Evolutionary conservation across 2,888 invertebrate genomes (phyloP).

Genomic region (Serrognathus titanus): DNA sequence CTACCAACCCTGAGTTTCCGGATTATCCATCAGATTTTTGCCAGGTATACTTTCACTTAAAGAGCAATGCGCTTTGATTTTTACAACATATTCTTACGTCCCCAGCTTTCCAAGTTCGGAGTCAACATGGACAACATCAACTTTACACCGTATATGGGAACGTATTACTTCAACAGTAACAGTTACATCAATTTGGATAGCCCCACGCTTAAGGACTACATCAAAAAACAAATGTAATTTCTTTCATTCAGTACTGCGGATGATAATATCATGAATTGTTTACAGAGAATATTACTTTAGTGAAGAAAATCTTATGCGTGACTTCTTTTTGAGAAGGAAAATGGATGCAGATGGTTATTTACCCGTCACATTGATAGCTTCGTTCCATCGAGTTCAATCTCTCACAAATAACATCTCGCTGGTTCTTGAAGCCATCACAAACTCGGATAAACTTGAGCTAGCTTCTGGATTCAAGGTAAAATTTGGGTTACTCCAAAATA

Average conservation of each 20-base stretch:
- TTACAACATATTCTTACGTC: conserved; percentile 13
- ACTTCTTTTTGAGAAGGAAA: conserved; percentile 94
- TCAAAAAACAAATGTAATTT: conserved; percentile 81
- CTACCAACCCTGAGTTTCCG: conserved; percentile 50
- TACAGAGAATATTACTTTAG: conserved; percentile 98
- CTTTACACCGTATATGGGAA: conserved; percentile 56
- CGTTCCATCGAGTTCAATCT: conserved; percentile 90
- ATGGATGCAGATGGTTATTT: conserved; percentile 95
- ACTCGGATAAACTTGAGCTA: conserved; percentile 83
- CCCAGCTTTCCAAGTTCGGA: conserved; percentile 43
- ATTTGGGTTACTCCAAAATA: conserved; percentile 4
- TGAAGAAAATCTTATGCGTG: conserved; percentile 89
- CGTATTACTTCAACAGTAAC: conserved; percentile 59
- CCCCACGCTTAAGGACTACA: conserved; percentile 72
- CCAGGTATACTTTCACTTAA: conserved; percentile 4
- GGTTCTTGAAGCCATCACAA: conserved; percentile 80
- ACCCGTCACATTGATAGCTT: conserved; percentile 89
- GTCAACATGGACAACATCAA: conserved; percentile 31
- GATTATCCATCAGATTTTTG: conserved; percentile 38
- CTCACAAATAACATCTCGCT: conserved; percentile 81
- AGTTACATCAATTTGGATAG: conserved; percentile 44
- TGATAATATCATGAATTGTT: conserved; percentile 25
- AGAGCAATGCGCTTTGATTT: neutral
- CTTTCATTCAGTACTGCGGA: neutral
- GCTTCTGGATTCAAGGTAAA: conserved; percentile 66